phyloP scores from a whole-genome alignment of 2,888 invertebrate species.

The Cheilosia impressa region DNA sequence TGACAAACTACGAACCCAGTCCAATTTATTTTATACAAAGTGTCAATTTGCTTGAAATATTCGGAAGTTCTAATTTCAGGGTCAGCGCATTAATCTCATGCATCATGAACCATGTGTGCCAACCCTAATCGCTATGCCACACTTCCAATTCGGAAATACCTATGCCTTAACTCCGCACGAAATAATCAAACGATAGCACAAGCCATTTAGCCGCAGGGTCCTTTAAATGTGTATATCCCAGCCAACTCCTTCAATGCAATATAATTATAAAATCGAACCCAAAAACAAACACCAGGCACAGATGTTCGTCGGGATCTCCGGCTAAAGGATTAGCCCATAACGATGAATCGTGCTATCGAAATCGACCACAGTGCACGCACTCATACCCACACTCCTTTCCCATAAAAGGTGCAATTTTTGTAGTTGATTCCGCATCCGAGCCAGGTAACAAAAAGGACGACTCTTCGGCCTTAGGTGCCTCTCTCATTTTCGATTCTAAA shows the following conservation, averaged over 20 bases:
- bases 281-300: slow-evolving; percentile 71
- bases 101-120: neutral
- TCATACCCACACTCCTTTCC: slow-evolving; percentile 22
- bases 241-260: slow-evolving; percentile 18
- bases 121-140: neutral
- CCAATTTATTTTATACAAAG: too few species aligned
- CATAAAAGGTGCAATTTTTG: slow-evolving; percentile 72
- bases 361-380: slow-evolving; percentile 38
- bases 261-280: slow-evolving; percentile 45
- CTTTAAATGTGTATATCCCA: neutral
- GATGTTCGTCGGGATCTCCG: slow-evolving; percentile 61
- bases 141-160: neutral
- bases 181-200: slow-evolving; percentile 15
- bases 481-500: slow-evolving; percentile 56
- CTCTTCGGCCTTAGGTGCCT: slow-evolving; percentile 41
- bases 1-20: too few species aligned
- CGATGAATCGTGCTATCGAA: slow-evolving; percentile 60
- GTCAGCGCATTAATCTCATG: neutral
- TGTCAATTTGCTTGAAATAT: too few species aligned
- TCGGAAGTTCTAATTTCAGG: neutral
- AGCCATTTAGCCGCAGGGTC: slow-evolving; percentile 6
- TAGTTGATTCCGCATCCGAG: slow-evolving; percentile 67
- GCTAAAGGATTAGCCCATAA: slow-evolving; percentile 67
- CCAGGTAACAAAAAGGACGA: slow-evolving; percentile 17
- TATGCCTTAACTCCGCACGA: neutral